phyloP scores from a whole-genome alignment of 37 sponge, comb jelly and placozoan species.

The Tethya wilhelma region DNA sequence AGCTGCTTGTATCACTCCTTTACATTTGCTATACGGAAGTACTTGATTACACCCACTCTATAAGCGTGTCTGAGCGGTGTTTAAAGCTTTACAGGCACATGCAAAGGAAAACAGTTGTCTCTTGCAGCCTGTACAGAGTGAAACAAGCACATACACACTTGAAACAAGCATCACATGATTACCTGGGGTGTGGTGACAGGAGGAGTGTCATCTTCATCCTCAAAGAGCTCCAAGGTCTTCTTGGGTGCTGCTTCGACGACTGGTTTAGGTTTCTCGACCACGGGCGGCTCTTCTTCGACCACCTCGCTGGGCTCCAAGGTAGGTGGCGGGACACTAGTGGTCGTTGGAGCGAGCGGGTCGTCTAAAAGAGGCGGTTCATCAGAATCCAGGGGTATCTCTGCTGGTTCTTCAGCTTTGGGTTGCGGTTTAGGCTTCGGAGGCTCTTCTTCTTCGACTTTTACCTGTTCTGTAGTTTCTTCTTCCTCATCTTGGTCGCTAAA shows the following conservation, averaged over 20 bases:
- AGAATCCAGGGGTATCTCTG: neutral
- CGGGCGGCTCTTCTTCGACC: neutral
- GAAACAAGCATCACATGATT: too few species aligned
- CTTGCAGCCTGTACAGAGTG: too few species aligned
- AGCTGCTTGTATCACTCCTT: too few species aligned
- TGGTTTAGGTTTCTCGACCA: neutral
- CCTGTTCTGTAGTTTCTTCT: neutral
- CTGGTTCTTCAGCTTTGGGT: neutral
- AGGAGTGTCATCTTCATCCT: constrained; percentile 14
- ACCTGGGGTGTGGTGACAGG: neutral
- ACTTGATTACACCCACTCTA: too few species aligned
- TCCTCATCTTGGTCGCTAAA: neutral
- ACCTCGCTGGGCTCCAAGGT: constrained; percentile 27
- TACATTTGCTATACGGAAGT: too few species aligned
- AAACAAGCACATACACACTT: too few species aligned
- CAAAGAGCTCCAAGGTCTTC: constrained; percentile 32
- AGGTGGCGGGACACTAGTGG: constrained; percentile 25
- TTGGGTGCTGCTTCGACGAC: neutral
- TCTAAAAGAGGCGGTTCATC: neutral
- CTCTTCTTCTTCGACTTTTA: neutral
- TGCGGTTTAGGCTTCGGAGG: neutral
- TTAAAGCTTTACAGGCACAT: too few species aligned
- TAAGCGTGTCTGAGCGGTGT: too few species aligned
- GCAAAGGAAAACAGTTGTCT: too few species aligned
- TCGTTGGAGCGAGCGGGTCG: neutral